Evolutionary conservation across 2,113 vertebrate species (phyloP).

Genomic region (Ochotona princeps): DNA sequence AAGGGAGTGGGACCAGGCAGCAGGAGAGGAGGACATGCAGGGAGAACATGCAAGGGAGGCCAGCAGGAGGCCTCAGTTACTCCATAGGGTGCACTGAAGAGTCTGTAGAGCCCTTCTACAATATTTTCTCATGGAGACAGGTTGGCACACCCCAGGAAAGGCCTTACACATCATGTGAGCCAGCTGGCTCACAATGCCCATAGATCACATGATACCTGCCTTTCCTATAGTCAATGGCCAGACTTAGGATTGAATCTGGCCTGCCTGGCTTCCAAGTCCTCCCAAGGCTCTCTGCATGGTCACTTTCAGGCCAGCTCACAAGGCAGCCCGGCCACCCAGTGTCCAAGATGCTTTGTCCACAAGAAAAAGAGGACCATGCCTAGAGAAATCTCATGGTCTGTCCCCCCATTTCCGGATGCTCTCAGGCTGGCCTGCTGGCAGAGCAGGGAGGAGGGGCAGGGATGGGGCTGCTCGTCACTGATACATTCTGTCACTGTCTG

Average conservation of each 20-base stretch:
- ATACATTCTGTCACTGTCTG: constrained; percentile 7
- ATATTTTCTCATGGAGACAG: no score
- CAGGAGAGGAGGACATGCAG: not conserved
- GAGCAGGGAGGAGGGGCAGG: not conserved
- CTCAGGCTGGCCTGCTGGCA: not conserved
- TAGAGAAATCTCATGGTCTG: not conserved
- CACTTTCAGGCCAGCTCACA: not conserved
- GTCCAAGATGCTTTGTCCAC: not conserved
- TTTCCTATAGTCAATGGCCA: no score
- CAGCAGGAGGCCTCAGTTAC: not conserved
- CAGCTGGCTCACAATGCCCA: no score
- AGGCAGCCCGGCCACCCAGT: not conserved
- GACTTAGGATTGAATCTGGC: no score
- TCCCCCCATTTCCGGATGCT: not conserved
- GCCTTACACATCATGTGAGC: no score
- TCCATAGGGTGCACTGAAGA: not conserved
- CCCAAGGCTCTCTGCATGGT: not conserved
- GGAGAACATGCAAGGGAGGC: no score
- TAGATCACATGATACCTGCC: no score
- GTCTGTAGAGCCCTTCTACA: no score
- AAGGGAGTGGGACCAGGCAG: not conserved
- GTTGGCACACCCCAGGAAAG: no score
- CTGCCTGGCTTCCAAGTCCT: not conserved
- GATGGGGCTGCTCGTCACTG: not conserved
- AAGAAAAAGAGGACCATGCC: not conserved